A percentile compares a stretch with the other conserved stretches of the same genome.
Conservation (phyloP, 2,113 vertebrate species). For the Condylura cristata region DNA sequence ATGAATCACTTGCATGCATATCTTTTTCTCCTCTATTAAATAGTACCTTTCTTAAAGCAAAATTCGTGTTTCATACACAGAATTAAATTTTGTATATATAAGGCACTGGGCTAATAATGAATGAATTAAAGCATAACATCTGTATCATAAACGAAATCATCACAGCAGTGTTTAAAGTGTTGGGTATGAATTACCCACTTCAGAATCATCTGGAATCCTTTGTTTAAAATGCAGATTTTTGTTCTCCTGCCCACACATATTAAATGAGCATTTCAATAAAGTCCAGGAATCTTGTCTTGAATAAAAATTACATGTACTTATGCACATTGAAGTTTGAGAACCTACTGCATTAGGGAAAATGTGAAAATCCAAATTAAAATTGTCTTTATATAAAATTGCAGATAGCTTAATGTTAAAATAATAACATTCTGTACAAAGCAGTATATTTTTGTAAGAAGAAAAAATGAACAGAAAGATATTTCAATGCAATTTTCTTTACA, state of each 20-base stretch:
- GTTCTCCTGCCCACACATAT: not conserved
- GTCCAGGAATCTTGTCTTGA: constrained; percentile 18
- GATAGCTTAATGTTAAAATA: constrained; percentile 9
- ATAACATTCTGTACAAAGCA: not conserved
- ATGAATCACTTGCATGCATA: constrained; percentile 1
- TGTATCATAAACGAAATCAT: not conserved
- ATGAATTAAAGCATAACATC: not conserved
- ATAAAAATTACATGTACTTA: not conserved
- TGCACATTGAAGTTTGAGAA: not conserved
- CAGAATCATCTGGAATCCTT: constrained; percentile 11
- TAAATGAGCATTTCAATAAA: not conserved
- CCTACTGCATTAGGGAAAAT: not conserved
- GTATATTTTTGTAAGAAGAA: not conserved
- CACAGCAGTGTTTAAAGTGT: not conserved
- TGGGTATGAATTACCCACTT: not conserved
- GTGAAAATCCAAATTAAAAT: constrained; percentile 9
- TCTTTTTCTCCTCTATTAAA: constrained; percentile 10
- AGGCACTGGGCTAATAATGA: not conserved
- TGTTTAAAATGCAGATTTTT: constrained; percentile 4
- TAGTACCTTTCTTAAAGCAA: not conserved
- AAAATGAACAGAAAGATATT: not conserved
- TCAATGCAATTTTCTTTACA: not conserved
- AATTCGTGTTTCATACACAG: constrained; percentile 42
- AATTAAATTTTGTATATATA: not conserved
- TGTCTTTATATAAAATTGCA: not conserved